Base-by-base conservation (phyloP, 2,888 invertebrate species). In the Platynereis dumerilii region DNA sequence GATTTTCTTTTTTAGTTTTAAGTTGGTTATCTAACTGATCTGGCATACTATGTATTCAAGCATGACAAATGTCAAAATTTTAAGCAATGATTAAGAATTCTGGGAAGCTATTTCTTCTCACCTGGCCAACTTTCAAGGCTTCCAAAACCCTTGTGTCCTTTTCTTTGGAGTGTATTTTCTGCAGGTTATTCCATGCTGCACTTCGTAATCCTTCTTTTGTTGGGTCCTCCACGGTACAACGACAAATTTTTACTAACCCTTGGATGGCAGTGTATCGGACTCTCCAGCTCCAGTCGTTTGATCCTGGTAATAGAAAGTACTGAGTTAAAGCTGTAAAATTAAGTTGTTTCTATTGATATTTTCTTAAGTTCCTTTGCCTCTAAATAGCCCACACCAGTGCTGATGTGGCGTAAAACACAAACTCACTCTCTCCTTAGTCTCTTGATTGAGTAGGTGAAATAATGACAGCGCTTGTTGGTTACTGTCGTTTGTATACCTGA, bases 121-220 rank as follows among this genome's bases (percentile, higher is more conserved):
- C 80, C 79, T 83, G 81, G 45, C 80, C 82, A 20, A 82, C 80
- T 77, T 80, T 81, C 1, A 83, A 72, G 20, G 82, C 83, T 59
- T 83, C 82, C 34, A 82, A 68, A 0, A 83, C 82, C 27, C 81
- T 62, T 42, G 72, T 72, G 69, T 83, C 82, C 64, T 75, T 78
- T 71, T 83, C 83, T 45, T 71, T 65, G 2, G 76, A 74, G 64
- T 79, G 77, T 12, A 79, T 80, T 53, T 75, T 70, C 22, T 80
- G 70, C 34, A 83, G 74, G 15, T 76, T 71, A 64, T 76, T 79
- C 81, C 81, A 82, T 0, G 80, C 78, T 1, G 79, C 76, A 20
- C 77, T 78, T 42, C 75, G 71, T 29, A 83, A 67, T 10, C 81
- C 83, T 55, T 80, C 80, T 59, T 74, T 72, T 29, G 68, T 71